Conservation (phyloP, 2,888 invertebrate genomes). For the Camponotus fellah region DNA sequence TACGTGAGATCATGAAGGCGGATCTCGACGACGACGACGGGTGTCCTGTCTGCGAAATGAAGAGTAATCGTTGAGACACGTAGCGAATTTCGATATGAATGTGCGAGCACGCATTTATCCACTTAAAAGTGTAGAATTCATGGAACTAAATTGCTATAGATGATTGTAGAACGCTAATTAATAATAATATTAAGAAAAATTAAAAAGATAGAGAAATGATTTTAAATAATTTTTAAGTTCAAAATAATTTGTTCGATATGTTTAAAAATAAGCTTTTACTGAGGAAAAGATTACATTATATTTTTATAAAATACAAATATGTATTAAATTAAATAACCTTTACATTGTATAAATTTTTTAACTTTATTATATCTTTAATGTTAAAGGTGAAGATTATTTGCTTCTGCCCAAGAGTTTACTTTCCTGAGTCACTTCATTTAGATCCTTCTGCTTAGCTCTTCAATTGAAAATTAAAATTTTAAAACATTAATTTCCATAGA, state of each 20-base stretch:
- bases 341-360: constrained; percentile 15
- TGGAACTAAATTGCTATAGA: neutral
- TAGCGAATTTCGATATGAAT: constrained; percentile 29
- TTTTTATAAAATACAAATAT: constrained; percentile 31
- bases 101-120: constrained; percentile 11
- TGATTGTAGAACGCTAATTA: neutral
- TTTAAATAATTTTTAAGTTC: neutral
- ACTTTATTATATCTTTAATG: constrained; percentile 38
- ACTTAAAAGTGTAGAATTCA: neutral
- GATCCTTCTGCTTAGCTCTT: neutral
- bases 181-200: neutral
- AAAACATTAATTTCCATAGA: neutral
- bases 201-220: neutral
- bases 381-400: constrained; percentile 44
- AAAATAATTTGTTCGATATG: neutral
- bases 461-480: neutral
- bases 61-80: constrained; percentile 48
- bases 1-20: constrained; percentile 41
- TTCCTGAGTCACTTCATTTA: constrained; percentile 16
- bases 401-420: neutral
- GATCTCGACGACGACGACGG: constrained; percentile 3
- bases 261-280: neutral
- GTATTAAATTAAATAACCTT: constrained; percentile 38
- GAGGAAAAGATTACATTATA: neutral
- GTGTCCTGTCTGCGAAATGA: constrained; percentile 28